Conservation (phyloP, 2,888 invertebrate species). For the Auanema freiburgensis region DNA sequence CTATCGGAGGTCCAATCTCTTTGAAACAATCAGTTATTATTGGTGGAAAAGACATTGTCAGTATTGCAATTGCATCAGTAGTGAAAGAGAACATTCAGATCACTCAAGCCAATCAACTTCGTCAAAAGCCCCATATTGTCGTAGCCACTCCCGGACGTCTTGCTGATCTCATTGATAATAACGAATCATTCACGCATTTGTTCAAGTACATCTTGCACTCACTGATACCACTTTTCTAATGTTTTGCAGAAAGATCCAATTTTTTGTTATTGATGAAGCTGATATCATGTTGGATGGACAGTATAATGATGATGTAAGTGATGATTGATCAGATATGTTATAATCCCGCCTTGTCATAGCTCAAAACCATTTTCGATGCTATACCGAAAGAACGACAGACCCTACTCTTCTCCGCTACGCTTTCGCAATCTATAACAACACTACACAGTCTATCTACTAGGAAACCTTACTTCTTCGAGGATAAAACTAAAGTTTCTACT, state of each 20-base stretch:
- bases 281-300: slow-evolving; percentile 77
- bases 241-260: slow-evolving; percentile 77
- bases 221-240: too few species aligned
- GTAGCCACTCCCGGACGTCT: slow-evolving; percentile 93
- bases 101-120: slow-evolving; percentile 80
- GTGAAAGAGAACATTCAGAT: slow-evolving; percentile 67
- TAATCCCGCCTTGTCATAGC: slow-evolving; percentile 62
- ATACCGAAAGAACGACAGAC: slow-evolving; percentile 68
- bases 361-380: slow-evolving; percentile 77
- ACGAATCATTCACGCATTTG: slow-evolving; percentile 66
- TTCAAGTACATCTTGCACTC: slow-evolving; percentile 67
- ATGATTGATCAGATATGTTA: slow-evolving; percentile 41
- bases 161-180: slow-evolving; percentile 85
- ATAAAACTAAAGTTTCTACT: slow-evolving; percentile 64
- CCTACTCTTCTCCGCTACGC: slow-evolving; percentile 76
- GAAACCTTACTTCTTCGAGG: slow-evolving; percentile 71
- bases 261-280: slow-evolving; percentile 93
- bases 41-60: slow-evolving; percentile 69
- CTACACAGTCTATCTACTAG: slow-evolving; percentile 46
- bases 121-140: slow-evolving; percentile 86
- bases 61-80: slow-evolving; percentile 67
- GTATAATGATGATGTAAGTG: slow-evolving; percentile 47
- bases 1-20: slow-evolving; percentile 84
- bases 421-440: slow-evolving; percentile 70
- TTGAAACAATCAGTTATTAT: slow-evolving; percentile 83